phyloP scores from a whole-genome alignment of 35 echinoderm and acorn worm species.

The Apostichopus californicus region DNA sequence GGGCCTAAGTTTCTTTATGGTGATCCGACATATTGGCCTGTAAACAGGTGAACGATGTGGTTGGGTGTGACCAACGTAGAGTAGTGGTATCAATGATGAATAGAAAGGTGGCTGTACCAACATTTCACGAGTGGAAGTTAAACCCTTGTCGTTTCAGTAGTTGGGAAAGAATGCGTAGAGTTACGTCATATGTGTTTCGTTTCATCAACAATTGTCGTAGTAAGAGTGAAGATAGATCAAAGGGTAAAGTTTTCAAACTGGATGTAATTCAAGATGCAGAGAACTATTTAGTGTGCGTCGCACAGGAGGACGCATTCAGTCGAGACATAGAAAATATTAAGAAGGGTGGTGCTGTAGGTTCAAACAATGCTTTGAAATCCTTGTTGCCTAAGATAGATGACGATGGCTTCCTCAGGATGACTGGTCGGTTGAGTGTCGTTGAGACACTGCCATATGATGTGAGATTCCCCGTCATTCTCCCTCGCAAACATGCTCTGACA shows the following conservation, averaged over 20 bases:
- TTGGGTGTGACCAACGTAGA: neutral
- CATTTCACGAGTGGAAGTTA: constrained; percentile 3
- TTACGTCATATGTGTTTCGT: constrained; percentile 29
- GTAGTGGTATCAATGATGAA: constrained; percentile 44
- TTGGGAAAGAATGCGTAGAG: constrained; percentile 12
- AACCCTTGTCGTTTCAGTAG: constrained; percentile 37
- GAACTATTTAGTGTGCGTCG: neutral
- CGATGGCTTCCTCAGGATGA: constrained; percentile 29
- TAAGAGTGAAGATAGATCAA: neutral
- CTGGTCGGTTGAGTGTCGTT: constrained; percentile 34
- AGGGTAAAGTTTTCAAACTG: neutral
- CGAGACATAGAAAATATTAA: neutral
- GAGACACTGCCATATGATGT: constrained; percentile 55
- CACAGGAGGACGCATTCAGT: constrained; percentile 1
- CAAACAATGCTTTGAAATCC: constrained; percentile 18
- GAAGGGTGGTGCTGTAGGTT: neutral
- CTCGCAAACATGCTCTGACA: constrained; percentile 49
- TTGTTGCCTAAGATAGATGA: constrained; percentile 33
- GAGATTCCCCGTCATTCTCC: constrained; percentile 39
- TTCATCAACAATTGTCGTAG: neutral
- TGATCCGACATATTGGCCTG: constrained; percentile 15
- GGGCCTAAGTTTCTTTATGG: constrained; percentile 39
- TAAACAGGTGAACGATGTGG: constrained; percentile 49
- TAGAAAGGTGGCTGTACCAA: neutral
- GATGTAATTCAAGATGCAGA: constrained; percentile 31